Conservation (phyloP, 2,888 invertebrate species). For the Folsomia manolachei region DNA sequence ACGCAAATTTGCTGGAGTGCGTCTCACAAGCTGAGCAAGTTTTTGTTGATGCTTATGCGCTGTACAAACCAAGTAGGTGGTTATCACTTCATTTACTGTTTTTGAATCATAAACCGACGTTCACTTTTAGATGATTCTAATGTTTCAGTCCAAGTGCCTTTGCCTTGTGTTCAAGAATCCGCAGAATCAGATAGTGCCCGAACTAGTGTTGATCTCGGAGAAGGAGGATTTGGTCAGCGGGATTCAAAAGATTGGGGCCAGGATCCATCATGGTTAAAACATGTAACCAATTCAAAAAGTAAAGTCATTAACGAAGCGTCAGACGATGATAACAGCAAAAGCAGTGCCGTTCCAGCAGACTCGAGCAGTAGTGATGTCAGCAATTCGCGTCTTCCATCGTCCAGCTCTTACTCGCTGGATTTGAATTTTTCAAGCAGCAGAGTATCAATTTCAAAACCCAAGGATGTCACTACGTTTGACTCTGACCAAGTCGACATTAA, state of each 20-base stretch:
- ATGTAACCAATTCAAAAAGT: slow-evolving; percentile 54
- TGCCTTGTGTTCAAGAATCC: slow-evolving; percentile 45
- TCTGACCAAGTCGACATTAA: neutral
- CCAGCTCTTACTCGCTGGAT: slow-evolving; percentile 62
- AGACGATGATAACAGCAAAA: neutral
- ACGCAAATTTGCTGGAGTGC: slow-evolving; percentile 70
- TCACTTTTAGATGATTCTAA: too few species aligned
- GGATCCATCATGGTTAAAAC: slow-evolving; percentile 67
- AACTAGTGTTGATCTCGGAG: slow-evolving; percentile 37
- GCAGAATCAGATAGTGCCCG: slow-evolving; percentile 36
- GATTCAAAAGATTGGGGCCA: slow-evolving; percentile 54
- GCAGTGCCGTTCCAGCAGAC: slow-evolving; percentile 4
- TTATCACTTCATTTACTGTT: too few species aligned
- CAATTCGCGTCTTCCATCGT: slow-evolving; percentile 54
- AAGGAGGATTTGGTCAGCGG: slow-evolving; percentile 31
- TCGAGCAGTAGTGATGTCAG: slow-evolving; percentile 11
- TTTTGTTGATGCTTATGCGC: slow-evolving; percentile 63
- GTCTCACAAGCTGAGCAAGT: slow-evolving; percentile 60
- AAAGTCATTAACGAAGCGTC: slow-evolving; percentile 21
- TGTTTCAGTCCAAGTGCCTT: slow-evolving; percentile 47
- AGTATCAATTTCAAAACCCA: slow-evolving; percentile 54
- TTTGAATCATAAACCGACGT: too few species aligned
- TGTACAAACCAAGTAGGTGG: too few species aligned
- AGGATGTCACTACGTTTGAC: slow-evolving; percentile 22
- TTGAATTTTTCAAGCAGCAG: slow-evolving; percentile 65